Conservation (phyloP, 2,888 invertebrate genomes). For the Drymonia ruficornis region DNA sequence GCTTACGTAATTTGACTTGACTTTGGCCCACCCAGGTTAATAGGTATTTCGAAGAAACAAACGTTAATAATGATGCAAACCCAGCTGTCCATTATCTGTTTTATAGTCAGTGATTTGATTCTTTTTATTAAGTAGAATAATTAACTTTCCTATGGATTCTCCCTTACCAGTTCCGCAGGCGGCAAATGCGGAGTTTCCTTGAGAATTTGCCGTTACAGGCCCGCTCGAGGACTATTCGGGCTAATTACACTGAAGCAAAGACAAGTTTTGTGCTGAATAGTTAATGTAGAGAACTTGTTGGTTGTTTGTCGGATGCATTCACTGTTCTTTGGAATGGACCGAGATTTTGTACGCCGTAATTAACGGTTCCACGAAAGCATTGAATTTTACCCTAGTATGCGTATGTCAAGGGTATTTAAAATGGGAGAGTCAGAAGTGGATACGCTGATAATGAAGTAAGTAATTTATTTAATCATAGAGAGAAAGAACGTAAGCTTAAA, state of each 20-base stretch:
- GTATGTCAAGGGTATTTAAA: too few relatives aligned
- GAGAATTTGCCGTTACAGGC: conserved; percentile 38
- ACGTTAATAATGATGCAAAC: too few relatives aligned
- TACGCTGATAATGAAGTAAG: too few relatives aligned
- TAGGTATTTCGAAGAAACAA: too few relatives aligned
- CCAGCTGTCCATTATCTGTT: too few relatives aligned
- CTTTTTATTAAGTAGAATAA: too few relatives aligned
- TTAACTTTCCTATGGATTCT: neutral
- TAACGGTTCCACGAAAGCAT: neutral
- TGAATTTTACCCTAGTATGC: neutral
- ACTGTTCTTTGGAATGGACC: neutral
- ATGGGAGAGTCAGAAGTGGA: too few relatives aligned
- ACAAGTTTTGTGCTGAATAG: conserved; percentile 34
- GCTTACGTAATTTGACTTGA: too few relatives aligned
- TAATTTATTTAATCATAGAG: too few relatives aligned
- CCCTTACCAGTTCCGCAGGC: conserved; percentile 18
- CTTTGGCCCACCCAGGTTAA: too few relatives aligned
- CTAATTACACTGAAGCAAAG: conserved; percentile 45
- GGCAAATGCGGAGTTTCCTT: conserved; percentile 37
- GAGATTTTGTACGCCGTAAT: neutral
- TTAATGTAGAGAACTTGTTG: conserved; percentile 31
- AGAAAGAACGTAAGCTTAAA: too few relatives aligned
- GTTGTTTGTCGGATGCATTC: conserved; percentile 3
- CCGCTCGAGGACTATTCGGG: conserved; percentile 37
- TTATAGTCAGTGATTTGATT: too few relatives aligned